A percentile compares a stretch with the other conserved stretches of the same genome.
Conservation (phyloP, 1,140 invertebrate genomes). For the Oedothorax gibbosus region DNA sequence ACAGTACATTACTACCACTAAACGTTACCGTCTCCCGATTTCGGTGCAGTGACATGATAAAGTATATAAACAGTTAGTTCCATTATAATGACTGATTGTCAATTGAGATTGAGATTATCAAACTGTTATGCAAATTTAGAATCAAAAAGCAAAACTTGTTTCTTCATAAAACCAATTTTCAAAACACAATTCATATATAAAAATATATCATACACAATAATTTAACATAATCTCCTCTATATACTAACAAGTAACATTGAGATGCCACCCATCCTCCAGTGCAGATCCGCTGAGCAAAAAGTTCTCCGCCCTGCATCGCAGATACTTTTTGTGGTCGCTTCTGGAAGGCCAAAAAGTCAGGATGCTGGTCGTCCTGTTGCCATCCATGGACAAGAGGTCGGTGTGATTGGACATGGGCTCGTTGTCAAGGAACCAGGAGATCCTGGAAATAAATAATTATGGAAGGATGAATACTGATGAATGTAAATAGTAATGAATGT, state of each 20-base stretch:
- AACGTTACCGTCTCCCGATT: no score
- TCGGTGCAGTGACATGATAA: no score
- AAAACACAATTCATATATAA: neutral
- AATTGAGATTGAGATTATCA: no score
- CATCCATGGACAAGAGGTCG: conserved; percentile 54
- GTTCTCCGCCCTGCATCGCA: conserved; percentile 86
- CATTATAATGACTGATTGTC: no score
- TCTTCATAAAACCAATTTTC: no score
- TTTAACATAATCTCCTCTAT: neutral
- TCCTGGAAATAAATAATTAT: conserved; percentile 66
- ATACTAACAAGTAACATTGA: conserved; percentile 87
- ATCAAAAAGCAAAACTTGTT: no score
- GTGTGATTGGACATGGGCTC: conserved; percentile 67
- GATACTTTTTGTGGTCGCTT: conserved; percentile 82
- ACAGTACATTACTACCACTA: no score
- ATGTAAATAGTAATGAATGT: no score
- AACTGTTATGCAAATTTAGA: no score
- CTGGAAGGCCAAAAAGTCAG: conserved; percentile 73
- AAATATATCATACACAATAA: neutral
- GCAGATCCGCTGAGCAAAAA: conserved; percentile 72
- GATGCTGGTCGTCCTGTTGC: conserved; percentile 62
- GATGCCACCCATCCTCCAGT: conserved; percentile 83
- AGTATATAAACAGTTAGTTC: no score
- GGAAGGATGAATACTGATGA: no score
- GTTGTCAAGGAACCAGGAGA: conserved; percentile 87